Evolutionary conservation across 1,140 invertebrate genomes (phyloP).

Genomic region (Camponotus floridanus): DNA sequence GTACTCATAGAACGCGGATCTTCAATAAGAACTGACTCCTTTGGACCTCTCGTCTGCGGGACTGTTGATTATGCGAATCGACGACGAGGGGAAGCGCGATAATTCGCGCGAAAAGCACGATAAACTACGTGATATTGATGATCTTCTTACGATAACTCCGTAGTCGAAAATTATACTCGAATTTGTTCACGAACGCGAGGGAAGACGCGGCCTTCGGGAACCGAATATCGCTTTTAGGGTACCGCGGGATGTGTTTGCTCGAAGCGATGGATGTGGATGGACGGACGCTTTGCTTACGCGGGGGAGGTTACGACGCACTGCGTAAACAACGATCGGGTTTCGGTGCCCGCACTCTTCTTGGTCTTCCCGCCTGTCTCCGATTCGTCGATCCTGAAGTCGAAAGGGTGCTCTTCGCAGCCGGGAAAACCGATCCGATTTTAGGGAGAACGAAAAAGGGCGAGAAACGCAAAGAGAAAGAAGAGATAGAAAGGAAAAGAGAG

Average conservation of each 20-base stretch:
- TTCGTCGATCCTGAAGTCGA: slow-evolving; percentile 56
- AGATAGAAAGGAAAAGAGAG: neutral
- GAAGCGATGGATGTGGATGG: slow-evolving; percentile 66
- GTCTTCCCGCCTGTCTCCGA: slow-evolving; percentile 67
- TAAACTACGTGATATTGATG: neutral
- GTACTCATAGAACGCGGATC: slow-evolving; percentile 66
- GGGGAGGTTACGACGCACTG: slow-evolving; percentile 79
- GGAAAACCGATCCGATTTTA: slow-evolving; percentile 76
- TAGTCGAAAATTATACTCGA: neutral
- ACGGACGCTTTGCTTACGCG: slow-evolving; percentile 80
- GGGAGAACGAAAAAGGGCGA: slow-evolving; percentile 46
- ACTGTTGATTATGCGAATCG: slow-evolving; percentile 1
- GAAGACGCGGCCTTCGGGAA: slow-evolving; percentile 24
- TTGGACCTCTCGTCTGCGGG: neutral
- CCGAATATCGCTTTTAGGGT: slow-evolving; percentile 68
- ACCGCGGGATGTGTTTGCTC: slow-evolving; percentile 78
- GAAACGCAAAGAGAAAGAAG: neutral
- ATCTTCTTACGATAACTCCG: neutral
- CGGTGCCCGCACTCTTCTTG: slow-evolving; percentile 71
- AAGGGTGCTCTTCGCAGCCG: slow-evolving; percentile 67
- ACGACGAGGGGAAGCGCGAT: neutral
- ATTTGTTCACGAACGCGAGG: slow-evolving; percentile 1
- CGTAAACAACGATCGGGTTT: slow-evolving; percentile 84
- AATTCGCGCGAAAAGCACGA: neutral
- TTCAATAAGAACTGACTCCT: slow-evolving; percentile 60